phyloP scores from a whole-genome alignment of 2,888 invertebrate species.

The Drosophila antonietae region DNA sequence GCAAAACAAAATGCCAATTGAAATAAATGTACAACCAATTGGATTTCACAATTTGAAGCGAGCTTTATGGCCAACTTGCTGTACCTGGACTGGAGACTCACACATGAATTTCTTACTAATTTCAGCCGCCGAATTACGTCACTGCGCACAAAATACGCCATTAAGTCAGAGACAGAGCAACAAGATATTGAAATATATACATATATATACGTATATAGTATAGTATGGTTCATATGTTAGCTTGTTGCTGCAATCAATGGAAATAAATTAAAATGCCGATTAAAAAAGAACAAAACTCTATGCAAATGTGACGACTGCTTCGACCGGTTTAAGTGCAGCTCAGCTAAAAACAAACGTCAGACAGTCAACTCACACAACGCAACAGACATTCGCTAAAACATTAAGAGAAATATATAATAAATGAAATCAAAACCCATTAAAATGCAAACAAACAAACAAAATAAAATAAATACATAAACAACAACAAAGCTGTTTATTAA shows the following conservation, averaged over 20 bases:
- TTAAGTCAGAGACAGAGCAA: slow-evolving; percentile 47
- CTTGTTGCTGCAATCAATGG: slow-evolving; percentile 68
- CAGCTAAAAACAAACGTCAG: slow-evolving; percentile 52
- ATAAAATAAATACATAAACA: slow-evolving; percentile 5
- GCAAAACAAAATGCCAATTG: slow-evolving; percentile 5
- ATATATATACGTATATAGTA: slow-evolving; percentile 3
- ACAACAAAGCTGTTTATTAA: slow-evolving; percentile 16
- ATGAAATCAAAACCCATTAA: slow-evolving; percentile 46
- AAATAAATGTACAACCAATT: slow-evolving; percentile 17
- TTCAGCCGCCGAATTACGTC: slow-evolving; percentile 72
- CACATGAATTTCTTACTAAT: slow-evolving; percentile 61
- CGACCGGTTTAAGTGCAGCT: slow-evolving; percentile 71
- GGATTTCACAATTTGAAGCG: slow-evolving; percentile 44
- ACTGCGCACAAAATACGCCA: slow-evolving; percentile 50
- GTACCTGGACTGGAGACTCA: slow-evolving; percentile 14
- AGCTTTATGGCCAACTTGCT: slow-evolving; percentile 27
- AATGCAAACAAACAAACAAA: slow-evolving; percentile 26
- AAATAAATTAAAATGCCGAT: slow-evolving; percentile 71
- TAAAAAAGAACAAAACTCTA: slow-evolving; percentile 76
- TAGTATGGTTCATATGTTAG: slow-evolving; percentile 37
- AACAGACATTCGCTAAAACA: slow-evolving; percentile 27
- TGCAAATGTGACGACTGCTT: slow-evolving; percentile 65
- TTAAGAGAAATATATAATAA: slow-evolving; percentile 35
- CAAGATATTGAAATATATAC: slow-evolving; percentile 9
- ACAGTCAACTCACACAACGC: slow-evolving; percentile 19